A percentile compares a stretch with the other conserved stretches of the same genome.
These are phyloP conservation scores for Anoplolepis gracilipes DNA, from an alignment of 1,140 invertebrate genomes.

Conservation along the genomic window DNA sequence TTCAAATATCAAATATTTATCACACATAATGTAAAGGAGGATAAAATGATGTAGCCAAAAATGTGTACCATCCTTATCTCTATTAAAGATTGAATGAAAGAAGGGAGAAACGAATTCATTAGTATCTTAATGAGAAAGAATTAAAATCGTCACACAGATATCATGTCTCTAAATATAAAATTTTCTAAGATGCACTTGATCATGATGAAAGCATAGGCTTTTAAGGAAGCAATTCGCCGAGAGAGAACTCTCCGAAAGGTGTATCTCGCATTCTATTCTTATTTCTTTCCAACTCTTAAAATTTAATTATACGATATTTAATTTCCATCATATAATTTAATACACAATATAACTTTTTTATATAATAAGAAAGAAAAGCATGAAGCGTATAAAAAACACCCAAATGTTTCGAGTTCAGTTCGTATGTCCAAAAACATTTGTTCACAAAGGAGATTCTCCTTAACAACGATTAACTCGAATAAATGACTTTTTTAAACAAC, in stretches of 20 bases:
- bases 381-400: background rate
- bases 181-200: constrained; percentile 35
- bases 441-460: background rate
- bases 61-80: background rate
- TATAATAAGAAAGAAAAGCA: background rate
- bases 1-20: background rate
- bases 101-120: background rate
- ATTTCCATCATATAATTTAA: background rate
- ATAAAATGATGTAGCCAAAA: background rate
- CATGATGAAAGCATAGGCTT: constrained; percentile 53
- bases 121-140: background rate
- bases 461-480: background rate
- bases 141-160: constrained; percentile 41
- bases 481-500: background rate
- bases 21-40: background rate
- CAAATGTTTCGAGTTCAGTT: background rate
- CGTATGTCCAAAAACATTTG: background rate
- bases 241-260: constrained; percentile 20
- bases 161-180: constrained; percentile 49
- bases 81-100: background rate
- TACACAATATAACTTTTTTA: background rate
- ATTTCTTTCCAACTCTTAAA: constrained; percentile 21
- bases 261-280: constrained; percentile 28
- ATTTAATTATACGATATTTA: no score
- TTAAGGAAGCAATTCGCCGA: constrained; percentile 46